These are phyloP conservation scores for Engystomops pustulosus DNA, from an alignment of 2,113 vertebrate genomes.

Conservation along the genomic window DNA sequence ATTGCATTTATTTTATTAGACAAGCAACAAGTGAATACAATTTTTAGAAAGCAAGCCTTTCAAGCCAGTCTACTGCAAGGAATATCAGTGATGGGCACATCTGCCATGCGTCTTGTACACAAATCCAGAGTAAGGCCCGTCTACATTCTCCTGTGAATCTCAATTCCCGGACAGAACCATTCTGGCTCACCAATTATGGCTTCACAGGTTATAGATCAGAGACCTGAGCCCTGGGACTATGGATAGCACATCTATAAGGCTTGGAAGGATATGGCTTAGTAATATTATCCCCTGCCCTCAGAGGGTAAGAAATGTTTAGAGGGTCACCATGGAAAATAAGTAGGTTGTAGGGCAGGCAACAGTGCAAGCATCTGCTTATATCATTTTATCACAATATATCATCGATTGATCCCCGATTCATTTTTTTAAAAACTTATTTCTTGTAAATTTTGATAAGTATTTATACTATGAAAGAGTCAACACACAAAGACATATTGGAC, in stretches of 20 bases:
- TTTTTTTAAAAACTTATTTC: conserved; percentile 57
- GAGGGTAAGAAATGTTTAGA: conserved; percentile 4
- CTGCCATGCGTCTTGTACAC: conserved; percentile 8
- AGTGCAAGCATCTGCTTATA: conserved; percentile 62
- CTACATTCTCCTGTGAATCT: not conserved
- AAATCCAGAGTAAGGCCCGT: not conserved
- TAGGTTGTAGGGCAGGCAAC: conserved; percentile 21
- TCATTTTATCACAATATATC: conserved; percentile 65
- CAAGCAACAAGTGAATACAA: conserved; percentile 55
- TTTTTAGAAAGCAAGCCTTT: conserved; percentile 12
- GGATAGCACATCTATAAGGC: conserved; percentile 38
- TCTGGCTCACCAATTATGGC: not conserved
- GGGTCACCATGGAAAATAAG: conserved; percentile 30
- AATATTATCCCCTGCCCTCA: conserved; percentile 17
- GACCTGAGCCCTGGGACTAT: not conserved
- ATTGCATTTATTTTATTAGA: conserved; percentile 54
- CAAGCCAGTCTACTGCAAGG: conserved; percentile 27
- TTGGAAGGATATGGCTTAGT: conserved; percentile 44
- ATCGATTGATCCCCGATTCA: conserved; percentile 64
- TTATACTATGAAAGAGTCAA: conserved; percentile 43
- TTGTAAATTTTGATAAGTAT: conserved; percentile 58
- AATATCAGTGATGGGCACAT: conserved; percentile 16
- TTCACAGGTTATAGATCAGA: conserved; percentile 1
- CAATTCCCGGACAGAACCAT: not conserved
- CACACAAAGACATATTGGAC: conserved; percentile 33